Evolutionary conservation across 2,113 vertebrate genomes (phyloP).

Genomic region (Capricornis sumatraensis): DNA sequence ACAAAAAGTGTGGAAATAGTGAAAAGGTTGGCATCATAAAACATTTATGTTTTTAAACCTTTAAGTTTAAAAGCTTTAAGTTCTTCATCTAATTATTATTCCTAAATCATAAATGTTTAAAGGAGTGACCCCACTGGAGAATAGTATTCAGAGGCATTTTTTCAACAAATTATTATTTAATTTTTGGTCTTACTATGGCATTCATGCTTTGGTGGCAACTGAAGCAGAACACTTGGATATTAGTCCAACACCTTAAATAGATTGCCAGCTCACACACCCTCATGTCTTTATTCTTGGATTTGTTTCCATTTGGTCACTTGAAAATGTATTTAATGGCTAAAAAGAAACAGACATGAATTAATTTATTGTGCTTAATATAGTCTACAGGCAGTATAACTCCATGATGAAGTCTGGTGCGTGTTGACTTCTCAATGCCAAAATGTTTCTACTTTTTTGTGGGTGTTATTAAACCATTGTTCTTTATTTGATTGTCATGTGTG

Average conservation of each 20-base stretch:
- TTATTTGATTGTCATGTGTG: not conserved
- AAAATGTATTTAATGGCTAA: not conserved
- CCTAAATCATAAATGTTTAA: not conserved
- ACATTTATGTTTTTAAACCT: not conserved
- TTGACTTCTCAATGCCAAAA: not conserved
- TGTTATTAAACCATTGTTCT: not conserved
- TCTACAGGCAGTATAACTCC: not conserved
- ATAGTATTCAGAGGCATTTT: not conserved
- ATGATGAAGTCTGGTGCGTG: not conserved
- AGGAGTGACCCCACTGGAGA: not conserved
- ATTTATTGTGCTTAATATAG: not conserved
- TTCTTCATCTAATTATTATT: not conserved
- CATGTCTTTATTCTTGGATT: not conserved
- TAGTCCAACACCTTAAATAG: not conserved
- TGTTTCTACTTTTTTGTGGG: not conserved
- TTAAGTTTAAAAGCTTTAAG: not conserved
- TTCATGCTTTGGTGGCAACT: not conserved
- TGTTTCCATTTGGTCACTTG: not conserved
- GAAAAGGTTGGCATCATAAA: not conserved
- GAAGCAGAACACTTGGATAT: not conserved
- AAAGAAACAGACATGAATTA: not conserved
- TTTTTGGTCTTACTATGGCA: not conserved
- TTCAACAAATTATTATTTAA: not conserved
- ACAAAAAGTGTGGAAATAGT: not conserved
- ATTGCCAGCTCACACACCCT: not conserved